Conservation (phyloP, 2,113 vertebrate genomes). For the Edolisoma coerulescens region DNA sequence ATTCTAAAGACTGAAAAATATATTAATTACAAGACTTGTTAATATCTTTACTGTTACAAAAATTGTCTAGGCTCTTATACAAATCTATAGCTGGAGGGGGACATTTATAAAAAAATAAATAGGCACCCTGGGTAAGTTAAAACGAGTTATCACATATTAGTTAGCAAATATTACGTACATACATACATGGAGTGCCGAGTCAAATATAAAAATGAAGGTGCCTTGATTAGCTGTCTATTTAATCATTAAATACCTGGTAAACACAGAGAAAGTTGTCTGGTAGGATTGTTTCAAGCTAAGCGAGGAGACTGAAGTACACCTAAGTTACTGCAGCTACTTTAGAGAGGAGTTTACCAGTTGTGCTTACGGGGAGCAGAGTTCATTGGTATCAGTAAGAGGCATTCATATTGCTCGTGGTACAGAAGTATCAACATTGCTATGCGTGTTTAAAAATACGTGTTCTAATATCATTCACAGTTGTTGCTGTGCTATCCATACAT, state of each 20-base stretch:
- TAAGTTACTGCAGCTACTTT: neutral
- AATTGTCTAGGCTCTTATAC: conserved; percentile 45
- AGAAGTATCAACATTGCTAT: neutral
- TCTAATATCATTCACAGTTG: conserved; percentile 48
- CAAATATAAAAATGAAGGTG: conserved; percentile 52
- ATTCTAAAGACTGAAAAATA: conserved; percentile 57
- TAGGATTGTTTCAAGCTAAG: conserved; percentile 18
- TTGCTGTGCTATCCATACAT: conserved; percentile 39
- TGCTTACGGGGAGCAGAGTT: conserved; percentile 27
- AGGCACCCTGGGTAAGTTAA: conserved; percentile 68
- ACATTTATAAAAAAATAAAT: conserved; percentile 72
- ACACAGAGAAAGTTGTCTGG: neutral
- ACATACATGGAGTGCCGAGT: conserved; percentile 44
- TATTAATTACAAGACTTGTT: conserved; percentile 59
- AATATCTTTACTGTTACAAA: conserved; percentile 65
- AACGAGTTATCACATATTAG: conserved; percentile 35
- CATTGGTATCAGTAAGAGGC: conserved; percentile 33
- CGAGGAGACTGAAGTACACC: neutral
- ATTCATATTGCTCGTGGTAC: conserved; percentile 25
- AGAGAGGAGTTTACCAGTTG: conserved; percentile 14
- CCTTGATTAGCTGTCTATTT: conserved; percentile 17
- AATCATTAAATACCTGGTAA: conserved; percentile 33
- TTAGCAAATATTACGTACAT: conserved; percentile 51
- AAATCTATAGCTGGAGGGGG: conserved; percentile 56
- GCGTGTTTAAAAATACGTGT: conserved; percentile 41